Evolutionary conservation across 2,113 vertebrate genomes (phyloP).

Genomic region (Carlito syrichta): DNA sequence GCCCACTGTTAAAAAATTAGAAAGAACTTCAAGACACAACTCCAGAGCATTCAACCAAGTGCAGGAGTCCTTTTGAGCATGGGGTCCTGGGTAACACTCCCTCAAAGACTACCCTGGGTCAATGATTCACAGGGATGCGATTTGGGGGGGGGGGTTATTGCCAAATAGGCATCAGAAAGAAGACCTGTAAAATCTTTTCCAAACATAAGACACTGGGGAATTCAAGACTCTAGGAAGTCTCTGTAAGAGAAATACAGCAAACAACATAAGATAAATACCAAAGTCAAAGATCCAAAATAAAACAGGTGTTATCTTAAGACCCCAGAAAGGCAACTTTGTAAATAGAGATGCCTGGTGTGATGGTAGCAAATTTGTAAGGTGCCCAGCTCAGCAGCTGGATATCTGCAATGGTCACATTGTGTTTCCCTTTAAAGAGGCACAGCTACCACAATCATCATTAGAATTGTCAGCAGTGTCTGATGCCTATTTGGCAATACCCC

Average conservation of each 20-base stretch:
- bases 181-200: not conserved
- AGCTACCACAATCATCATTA: not conserved
- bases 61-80: not conserved
- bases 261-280: not conserved
- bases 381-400: not conserved
- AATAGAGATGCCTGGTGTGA: not conserved
- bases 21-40: not conserved
- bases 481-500: no score
- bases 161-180: not conserved
- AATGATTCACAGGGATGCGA: not conserved
- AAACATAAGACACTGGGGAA: not conserved
- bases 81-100: accelerated
- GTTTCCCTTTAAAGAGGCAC: not conserved
- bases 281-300: not conserved
- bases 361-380: not conserved
- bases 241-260: not conserved
- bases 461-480: not conserved
- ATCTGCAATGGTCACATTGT: not conserved
- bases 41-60: not conserved
- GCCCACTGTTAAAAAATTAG: not conserved
- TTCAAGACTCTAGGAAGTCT: not conserved
- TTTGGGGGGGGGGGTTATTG: not conserved
- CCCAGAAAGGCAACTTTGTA: not conserved
- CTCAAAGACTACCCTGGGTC: not conserved
- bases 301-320: not conserved